phyloP scores from a whole-genome alignment of 1,140 invertebrate species.

The Melipona quadrifasciata region DNA sequence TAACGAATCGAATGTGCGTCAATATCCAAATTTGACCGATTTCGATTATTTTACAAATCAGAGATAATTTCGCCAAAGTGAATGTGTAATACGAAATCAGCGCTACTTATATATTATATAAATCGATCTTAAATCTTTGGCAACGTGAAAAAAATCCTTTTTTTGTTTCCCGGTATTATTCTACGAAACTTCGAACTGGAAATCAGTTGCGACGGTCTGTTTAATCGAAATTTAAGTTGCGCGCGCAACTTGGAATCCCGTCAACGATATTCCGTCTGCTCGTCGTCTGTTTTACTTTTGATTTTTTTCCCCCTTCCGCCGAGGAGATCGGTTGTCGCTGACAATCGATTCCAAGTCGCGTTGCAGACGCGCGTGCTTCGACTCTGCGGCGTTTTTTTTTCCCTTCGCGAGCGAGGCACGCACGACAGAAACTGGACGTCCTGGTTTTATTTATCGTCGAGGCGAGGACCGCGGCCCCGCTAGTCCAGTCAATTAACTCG shows the following conservation, averaged over 20 bases:
- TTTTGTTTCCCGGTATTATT: not conserved
- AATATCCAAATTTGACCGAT: no score
- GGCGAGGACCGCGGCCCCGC: constrained; percentile 23
- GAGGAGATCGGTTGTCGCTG: not conserved
- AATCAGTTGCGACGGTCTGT: constrained; percentile 30
- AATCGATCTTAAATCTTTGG: no score
- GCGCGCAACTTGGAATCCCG: constrained; percentile 27
- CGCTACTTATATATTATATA: no score
- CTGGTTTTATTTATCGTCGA: constrained; percentile 56
- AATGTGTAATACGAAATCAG: no score
- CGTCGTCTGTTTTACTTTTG: not conserved
- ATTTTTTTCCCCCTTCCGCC: not conserved
- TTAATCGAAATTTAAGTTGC: constrained; percentile 39
- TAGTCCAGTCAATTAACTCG: constrained; percentile 62
- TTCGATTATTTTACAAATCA: no score
- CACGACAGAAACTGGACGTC: constrained; percentile 34
- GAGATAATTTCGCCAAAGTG: no score
- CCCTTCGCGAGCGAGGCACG: constrained; percentile 9
- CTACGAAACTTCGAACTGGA: not conserved
- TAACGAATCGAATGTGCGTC: no score
- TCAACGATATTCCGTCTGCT: constrained; percentile 20
- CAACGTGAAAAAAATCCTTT: no score
- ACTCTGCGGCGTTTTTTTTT: constrained; percentile 23
- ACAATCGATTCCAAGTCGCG: not conserved
- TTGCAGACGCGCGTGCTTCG: constrained; percentile 19